Evolutionary conservation across 2,888 invertebrate genomes (phyloP).

Genomic region (Thymelicus acteon): DNA sequence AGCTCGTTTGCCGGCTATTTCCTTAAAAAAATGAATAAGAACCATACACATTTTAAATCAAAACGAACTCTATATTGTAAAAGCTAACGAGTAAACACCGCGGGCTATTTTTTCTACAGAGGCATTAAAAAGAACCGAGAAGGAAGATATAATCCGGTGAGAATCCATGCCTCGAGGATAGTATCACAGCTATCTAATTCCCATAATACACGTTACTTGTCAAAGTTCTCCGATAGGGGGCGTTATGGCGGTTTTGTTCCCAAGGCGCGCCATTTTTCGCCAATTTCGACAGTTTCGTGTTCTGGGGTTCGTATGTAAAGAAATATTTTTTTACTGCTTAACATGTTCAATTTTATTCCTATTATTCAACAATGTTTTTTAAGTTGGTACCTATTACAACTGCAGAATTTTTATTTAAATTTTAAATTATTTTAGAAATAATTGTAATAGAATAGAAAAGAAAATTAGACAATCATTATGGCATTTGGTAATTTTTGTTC

Average conservation of each 20-base stretch:
- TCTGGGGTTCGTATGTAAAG: conserved; percentile 15
- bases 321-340: conserved; percentile 1
- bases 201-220: conserved; percentile 77
- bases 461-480: too few relatives aligned
- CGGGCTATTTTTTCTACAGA: conserved; percentile 46
- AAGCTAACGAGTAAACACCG: conserved; percentile 50
- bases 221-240: conserved; percentile 74
- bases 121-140: conserved; percentile 53
- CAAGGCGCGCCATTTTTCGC: conserved; percentile 58
- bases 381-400: too few relatives aligned
- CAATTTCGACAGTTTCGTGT: conserved; percentile 41
- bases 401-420: too few relatives aligned
- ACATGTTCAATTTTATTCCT: background rate
- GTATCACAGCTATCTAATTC: conserved; percentile 75
- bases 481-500: too few relatives aligned
- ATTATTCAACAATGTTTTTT: too few relatives aligned
- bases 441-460: too few relatives aligned
- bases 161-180: conserved; percentile 46
- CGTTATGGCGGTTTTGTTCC: conserved; percentile 57
- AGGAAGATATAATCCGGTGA: conserved; percentile 45
- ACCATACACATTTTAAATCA: too few relatives aligned
- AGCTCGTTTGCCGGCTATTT: too few relatives aligned
- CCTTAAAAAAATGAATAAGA: too few relatives aligned
- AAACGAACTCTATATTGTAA: background rate
- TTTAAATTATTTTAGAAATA: too few relatives aligned